Percentiles rank a stretch among this genome's conserved stretches.
phyloP scores from a whole-genome alignment of 1,140 invertebrate species.

The Reticulitermes speratus region DNA sequence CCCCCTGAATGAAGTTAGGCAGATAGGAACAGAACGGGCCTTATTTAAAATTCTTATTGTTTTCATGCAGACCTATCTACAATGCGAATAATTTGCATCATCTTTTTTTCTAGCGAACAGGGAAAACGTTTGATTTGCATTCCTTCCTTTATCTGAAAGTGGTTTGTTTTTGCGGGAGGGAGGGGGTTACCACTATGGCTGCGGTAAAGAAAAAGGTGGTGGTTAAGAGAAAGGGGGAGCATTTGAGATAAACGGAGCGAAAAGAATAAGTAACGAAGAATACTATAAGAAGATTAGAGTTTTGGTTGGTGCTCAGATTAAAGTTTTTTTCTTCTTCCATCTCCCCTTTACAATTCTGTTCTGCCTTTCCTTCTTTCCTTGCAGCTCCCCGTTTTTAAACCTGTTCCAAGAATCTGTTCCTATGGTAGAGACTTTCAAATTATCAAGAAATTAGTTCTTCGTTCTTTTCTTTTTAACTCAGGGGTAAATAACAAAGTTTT shows the following conservation, averaged over 20 bases:
- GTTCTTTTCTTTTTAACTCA: neutral
- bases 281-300: constrained; percentile 19
- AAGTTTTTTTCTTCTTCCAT: neutral
- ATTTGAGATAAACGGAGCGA: constrained; percentile 18
- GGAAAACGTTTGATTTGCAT: neutral
- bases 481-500: constrained; percentile 9
- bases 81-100: neutral
- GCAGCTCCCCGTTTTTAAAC: constrained; percentile 20
- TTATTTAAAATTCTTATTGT: neutral
- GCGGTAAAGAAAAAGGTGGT: constrained; percentile 14
- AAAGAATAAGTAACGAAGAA: constrained; percentile 19
- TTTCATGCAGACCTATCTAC: neutral
- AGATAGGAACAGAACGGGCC: too few species aligned
- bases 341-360: neutral
- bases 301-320: constrained; percentile 18
- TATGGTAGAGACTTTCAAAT: constrained; percentile 27
- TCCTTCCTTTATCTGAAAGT: constrained; percentile 16
- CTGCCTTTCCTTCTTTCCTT: neutral
- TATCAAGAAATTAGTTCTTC: constrained; percentile 29
- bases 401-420: constrained; percentile 29
- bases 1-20: too few species aligned
- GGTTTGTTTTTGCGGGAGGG: neutral
- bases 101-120: neutral
- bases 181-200: neutral
- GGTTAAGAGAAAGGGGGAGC: neutral